Percentiles rank a stretch among this genome's conserved stretches.
Conservation (phyloP, 2,113 vertebrate genomes). For the Esox niger region DNA sequence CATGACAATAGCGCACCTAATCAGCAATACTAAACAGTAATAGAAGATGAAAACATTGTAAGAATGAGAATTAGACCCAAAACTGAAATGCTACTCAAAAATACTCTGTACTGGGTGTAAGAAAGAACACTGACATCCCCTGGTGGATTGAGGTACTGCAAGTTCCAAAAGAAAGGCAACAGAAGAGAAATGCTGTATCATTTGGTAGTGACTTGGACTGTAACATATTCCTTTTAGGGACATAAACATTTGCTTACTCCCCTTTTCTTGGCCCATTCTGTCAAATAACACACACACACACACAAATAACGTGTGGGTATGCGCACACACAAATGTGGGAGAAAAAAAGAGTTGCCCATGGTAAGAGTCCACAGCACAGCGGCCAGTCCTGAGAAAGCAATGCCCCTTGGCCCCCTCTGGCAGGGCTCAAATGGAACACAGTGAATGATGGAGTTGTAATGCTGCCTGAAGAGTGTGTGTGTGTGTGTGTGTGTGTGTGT, state of each 20-base stretch:
- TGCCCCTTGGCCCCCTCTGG: conserved; percentile 63
- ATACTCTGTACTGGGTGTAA: too few species aligned
- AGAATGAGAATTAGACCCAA: too few species aligned
- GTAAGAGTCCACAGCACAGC: not conserved
- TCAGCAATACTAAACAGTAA: too few species aligned
- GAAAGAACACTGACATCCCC: conserved; percentile 64
- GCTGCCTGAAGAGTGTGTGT: conserved; percentile 10
- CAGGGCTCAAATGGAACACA: conserved; percentile 59
- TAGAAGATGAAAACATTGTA: too few species aligned
- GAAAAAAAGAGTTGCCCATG: too few species aligned
- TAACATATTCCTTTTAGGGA: not conserved
- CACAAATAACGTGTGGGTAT: not conserved
- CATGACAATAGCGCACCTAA: too few species aligned
- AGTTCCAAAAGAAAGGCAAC: not conserved
- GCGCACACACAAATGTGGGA: not conserved
- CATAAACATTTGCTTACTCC: not conserved
- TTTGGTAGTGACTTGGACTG: not conserved
- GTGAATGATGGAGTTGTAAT: conserved; percentile 65
- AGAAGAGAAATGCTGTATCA: not conserved
- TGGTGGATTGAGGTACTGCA: conserved; percentile 55
- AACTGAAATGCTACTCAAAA: too few species aligned
- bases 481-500: too few species aligned
- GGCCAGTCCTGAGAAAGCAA: conserved; percentile 62
- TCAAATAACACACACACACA: conserved; percentile 2
- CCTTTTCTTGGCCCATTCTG: not conserved